Conservation (phyloP, 2,797 vertebrate species). For the Eremophila alpestris region DNA sequence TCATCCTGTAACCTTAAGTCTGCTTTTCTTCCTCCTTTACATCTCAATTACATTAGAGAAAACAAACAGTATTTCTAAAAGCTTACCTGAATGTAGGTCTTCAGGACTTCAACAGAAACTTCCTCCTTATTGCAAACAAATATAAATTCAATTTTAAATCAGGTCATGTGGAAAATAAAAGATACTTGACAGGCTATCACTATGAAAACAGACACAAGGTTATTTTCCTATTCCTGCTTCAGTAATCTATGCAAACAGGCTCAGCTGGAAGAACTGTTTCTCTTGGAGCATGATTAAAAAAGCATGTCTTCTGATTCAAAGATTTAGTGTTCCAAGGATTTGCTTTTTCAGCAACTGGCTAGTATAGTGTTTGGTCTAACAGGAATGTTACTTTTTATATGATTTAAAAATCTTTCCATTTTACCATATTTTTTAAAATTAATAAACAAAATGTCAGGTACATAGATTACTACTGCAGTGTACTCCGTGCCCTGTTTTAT, state of each 20-base stretch:
- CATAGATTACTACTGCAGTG: background rate
- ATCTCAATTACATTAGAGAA: background rate
- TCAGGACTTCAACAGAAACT: conserved; percentile 89
- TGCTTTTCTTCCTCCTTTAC: background rate
- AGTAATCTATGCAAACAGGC: background rate
- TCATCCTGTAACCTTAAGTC: background rate
- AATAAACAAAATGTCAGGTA: background rate
- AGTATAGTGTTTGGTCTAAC: background rate
- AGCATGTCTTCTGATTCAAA: background rate
- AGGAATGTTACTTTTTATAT: background rate
- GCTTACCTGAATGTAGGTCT: conserved; percentile 89
- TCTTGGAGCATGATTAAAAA: background rate
- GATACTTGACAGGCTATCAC: background rate
- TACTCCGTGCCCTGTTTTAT: background rate
- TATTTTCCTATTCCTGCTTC: background rate
- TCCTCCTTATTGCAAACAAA: conserved; percentile 84
- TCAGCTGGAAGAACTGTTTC: background rate
- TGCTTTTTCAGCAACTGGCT: background rate
- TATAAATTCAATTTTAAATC: background rate
- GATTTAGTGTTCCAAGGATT: background rate
- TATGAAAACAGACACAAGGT: background rate
- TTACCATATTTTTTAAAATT: accelerated
- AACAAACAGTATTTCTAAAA: background rate
- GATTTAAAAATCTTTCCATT: background rate
- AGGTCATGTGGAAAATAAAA: background rate